These are phyloP conservation scores for Nyctalus aviator DNA, from an alignment of 2,797 vertebrate genomes.

Conservation along the genomic window DNA sequence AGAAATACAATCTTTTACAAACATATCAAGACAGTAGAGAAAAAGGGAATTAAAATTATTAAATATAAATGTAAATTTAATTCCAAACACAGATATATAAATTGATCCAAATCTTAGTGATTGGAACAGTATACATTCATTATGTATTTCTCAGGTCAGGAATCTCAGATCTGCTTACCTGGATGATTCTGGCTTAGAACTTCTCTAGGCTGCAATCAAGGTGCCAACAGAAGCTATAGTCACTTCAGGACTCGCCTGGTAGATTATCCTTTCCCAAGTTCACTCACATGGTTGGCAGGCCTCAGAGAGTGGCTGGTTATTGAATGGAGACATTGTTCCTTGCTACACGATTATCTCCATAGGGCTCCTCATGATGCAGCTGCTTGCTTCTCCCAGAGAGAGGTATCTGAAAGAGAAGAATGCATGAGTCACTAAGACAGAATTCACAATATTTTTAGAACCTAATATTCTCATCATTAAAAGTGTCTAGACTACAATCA, in stretches of 20 bases:
- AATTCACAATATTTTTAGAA: background rate
- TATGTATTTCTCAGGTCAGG: background rate
- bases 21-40: background rate
- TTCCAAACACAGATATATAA: background rate
- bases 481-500: background rate
- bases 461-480: background rate
- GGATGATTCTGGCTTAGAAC: background rate
- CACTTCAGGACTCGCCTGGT: background rate
- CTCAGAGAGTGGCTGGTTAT: background rate
- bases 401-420: background rate
- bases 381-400: background rate
- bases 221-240: too few species aligned
- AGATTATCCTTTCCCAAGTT: background rate
- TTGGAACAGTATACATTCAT: background rate
- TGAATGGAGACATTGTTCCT: background rate
- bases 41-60: background rate
- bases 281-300: background rate
- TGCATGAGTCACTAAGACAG: background rate
- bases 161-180: background rate
- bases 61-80: background rate
- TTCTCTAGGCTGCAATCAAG: background rate
- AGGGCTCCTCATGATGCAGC: background rate
- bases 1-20: conserved; percentile 9
- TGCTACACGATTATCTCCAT: background rate
- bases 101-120: background rate